These are phyloP conservation scores for Eremophila alpestris DNA, from an alignment of 2,797 vertebrate species.

Conservation along the genomic window DNA sequence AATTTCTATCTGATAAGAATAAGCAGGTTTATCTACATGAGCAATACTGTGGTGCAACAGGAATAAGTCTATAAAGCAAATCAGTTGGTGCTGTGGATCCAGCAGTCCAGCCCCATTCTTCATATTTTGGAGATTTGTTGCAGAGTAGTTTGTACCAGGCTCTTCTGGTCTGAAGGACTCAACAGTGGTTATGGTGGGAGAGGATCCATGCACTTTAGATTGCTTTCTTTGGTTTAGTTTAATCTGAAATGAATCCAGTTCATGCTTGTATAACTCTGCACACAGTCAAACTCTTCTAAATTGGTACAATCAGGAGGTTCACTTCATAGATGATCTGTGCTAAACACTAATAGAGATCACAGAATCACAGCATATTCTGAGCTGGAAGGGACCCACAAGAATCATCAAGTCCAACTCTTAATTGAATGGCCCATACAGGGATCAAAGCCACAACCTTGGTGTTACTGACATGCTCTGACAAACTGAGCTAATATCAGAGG, in stretches of 20 bases:
- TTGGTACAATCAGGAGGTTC: neutral
- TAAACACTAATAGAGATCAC: neutral
- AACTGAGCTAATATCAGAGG: neutral
- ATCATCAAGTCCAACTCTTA: neutral
- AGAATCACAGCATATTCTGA: neutral
- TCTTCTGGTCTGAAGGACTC: neutral
- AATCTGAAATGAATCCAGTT: neutral
- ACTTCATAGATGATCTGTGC: neutral
- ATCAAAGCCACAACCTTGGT: neutral
- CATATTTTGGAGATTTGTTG: neutral
- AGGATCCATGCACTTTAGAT: neutral
- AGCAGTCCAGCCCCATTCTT: neutral
- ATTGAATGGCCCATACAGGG: neutral
- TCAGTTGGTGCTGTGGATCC: neutral
- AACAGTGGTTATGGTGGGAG: neutral
- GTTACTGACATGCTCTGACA: neutral
- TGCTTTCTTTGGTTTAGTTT: neutral
- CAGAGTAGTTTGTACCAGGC: neutral
- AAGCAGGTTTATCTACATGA: neutral
- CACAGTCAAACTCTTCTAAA: neutral
- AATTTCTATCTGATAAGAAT: neutral
- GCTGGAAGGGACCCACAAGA: neutral
- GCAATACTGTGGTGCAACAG: neutral
- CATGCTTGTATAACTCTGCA: neutral
- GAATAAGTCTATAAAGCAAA: neutral